Conservation (phyloP, 2,113 vertebrate species). For the Glaucidium brasilianum region DNA sequence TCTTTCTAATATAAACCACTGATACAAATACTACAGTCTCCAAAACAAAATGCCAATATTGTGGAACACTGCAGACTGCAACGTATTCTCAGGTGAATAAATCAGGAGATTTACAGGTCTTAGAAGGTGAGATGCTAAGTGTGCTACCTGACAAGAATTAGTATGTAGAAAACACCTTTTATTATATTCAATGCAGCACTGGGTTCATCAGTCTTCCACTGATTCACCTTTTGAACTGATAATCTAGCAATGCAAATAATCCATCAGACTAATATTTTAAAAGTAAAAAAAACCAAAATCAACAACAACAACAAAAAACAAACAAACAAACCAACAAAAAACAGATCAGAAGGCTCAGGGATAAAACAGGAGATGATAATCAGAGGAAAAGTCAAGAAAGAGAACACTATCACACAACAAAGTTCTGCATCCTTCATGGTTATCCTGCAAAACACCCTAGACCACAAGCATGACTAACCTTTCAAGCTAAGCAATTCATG, state of each 20-base stretch:
- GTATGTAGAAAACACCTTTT: neutral
- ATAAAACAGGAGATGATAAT: neutral
- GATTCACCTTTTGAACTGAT: neutral
- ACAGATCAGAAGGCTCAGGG: neutral
- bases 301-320: neutral
- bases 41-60: neutral
- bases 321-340: neutral
- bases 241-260: neutral
- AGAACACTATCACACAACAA: neutral
- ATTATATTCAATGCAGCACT: neutral
- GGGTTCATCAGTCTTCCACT: neutral
- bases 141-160: neutral
- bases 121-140: neutral
- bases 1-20: neutral
- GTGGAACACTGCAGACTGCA: accelerated
- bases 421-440: neutral
- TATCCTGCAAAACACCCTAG: neutral
- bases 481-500: neutral
- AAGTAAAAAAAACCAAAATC: neutral
- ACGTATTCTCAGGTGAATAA: neutral
- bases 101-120: neutral
- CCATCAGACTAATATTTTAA: neutral
- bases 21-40: neutral
- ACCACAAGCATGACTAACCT: neutral
- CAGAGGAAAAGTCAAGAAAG: neutral